phyloP scores from a whole-genome alignment of 2,888 invertebrate species.

The Drosophila trichaetosa region DNA sequence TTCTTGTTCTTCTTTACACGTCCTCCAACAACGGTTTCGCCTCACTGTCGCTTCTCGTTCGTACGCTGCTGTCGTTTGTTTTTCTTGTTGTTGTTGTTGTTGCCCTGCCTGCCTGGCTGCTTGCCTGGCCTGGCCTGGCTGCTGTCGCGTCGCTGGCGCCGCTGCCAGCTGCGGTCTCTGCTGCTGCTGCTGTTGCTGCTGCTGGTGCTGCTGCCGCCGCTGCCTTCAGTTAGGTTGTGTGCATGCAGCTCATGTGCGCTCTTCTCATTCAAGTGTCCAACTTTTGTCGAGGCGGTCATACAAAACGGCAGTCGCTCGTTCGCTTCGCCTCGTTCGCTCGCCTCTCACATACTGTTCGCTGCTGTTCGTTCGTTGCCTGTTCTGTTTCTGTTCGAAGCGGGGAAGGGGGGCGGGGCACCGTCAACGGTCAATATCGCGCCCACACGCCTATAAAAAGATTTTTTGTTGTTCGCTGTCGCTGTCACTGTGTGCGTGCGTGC shows the following conservation, averaged over 20 bases:
- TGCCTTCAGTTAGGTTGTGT: conserved; percentile 70
- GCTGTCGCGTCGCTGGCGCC: conserved; percentile 58
- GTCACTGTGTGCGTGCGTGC: conserved; percentile 7
- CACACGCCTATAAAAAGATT: conserved; percentile 67
- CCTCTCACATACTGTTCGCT: conserved; percentile 30
- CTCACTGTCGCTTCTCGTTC: conserved; percentile 60
- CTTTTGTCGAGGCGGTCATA: conserved; percentile 84
- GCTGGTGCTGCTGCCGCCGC: conserved; percentile 48
- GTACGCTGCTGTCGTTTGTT: conserved; percentile 52
- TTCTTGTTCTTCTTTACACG: conserved; percentile 78
- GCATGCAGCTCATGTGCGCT: conserved; percentile 82
- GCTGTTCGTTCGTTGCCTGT: conserved; percentile 41
- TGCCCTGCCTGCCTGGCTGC: conserved; percentile 54
- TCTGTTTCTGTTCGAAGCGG: conserved; percentile 32
- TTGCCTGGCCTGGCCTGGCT: conserved; percentile 51
- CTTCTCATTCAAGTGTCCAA: conserved; percentile 84
- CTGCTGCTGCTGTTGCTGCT: conserved; percentile 44
- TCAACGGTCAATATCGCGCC: conserved; percentile 61
- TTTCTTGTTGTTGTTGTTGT: conserved; percentile 46
- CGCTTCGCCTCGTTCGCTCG: conserved; percentile 39
- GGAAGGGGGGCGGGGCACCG: conserved; percentile 29
- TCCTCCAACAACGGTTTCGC: conserved; percentile 72
- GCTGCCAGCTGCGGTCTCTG: conserved; percentile 61
- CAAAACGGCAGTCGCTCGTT: conserved; percentile 68
- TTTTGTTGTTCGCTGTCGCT: conserved; percentile 28